A percentile compares a stretch with the other conserved stretches of the same genome.
Conservation (phyloP, 2,113 vertebrate species). For the Leptodactylus fuscus region DNA sequence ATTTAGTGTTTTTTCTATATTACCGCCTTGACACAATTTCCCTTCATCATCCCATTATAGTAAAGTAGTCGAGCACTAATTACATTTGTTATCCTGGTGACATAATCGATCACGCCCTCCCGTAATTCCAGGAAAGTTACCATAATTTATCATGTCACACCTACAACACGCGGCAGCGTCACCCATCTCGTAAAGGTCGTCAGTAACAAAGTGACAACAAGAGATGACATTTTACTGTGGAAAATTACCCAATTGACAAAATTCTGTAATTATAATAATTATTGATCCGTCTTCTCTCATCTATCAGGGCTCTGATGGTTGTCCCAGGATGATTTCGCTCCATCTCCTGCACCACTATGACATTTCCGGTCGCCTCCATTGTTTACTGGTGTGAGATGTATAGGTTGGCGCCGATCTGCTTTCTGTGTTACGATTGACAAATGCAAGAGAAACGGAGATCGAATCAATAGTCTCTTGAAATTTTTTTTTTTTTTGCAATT, state of each 20-base stretch:
- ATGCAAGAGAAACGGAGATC: background rate
- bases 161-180: slow-evolving; percentile 1
- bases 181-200: background rate
- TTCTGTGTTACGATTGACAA: background rate
- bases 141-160: slow-evolving; percentile 32
- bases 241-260: slow-evolving; percentile 32
- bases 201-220: background rate
- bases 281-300: background rate
- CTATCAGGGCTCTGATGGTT: background rate
- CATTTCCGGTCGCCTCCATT: background rate
- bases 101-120: slow-evolving; percentile 33
- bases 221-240: background rate
- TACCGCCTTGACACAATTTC: background rate
- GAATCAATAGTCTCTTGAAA: slow-evolving; percentile 10
- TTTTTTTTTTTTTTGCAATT: background rate
- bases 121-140: slow-evolving; percentile 11
- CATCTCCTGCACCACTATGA: slow-evolving; percentile 4
- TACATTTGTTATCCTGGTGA: slow-evolving; percentile 44
- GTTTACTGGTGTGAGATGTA: background rate
- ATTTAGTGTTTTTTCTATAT: background rate
- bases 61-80: slow-evolving; percentile 9
- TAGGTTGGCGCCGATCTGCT: background rate
- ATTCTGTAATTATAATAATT: slow-evolving; percentile 29
- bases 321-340: background rate
- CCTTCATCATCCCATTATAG: slow-evolving; percentile 10